Percentiles rank a stretch among this genome's conserved stretches.
Evolutionary conservation across 2,888 invertebrate species (phyloP).

Genomic region (Synergus laeviventris): DNA sequence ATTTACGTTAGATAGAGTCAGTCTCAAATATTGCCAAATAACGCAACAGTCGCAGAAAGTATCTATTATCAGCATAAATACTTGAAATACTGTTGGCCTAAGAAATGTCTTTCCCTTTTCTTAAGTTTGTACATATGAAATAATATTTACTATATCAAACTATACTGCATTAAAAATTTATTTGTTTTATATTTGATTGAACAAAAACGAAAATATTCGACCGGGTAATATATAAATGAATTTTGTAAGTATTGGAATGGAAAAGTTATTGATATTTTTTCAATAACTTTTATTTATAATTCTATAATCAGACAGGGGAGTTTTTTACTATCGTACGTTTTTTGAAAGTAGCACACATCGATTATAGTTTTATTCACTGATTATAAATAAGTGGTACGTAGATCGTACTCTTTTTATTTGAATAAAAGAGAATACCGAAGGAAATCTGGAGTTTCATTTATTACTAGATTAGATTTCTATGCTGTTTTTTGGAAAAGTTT

Average conservation of each 20-base stretch:
- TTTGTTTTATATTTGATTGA: not conserved
- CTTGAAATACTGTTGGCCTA: not conserved
- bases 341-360: conserved; percentile 1
- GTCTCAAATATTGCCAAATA: not conserved
- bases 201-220: not conserved
- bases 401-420: conserved; percentile 20
- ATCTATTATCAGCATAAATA: not conserved
- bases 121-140: conserved; percentile 4
- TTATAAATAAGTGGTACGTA: conserved; percentile 32
- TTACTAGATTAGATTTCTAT: not conserved
- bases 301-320: not conserved
- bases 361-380: conserved; percentile 12
- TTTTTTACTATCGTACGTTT: conserved; percentile 3
- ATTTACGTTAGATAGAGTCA: not conserved
- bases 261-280: conserved; percentile 15
- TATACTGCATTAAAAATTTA: not conserved
- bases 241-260: not conserved
- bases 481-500: not conserved
- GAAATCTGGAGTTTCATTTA: not conserved
- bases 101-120: conserved; percentile 10
- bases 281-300: conserved; percentile 15
- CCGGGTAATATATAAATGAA: not conserved
- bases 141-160: not conserved
- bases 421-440: conserved; percentile 28
- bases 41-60: not conserved